A percentile compares a stretch with the other conserved stretches of the same genome.
Evolutionary conservation across 2,888 invertebrate genomes (phyloP).

Genomic region (Atrina japonica): DNA sequence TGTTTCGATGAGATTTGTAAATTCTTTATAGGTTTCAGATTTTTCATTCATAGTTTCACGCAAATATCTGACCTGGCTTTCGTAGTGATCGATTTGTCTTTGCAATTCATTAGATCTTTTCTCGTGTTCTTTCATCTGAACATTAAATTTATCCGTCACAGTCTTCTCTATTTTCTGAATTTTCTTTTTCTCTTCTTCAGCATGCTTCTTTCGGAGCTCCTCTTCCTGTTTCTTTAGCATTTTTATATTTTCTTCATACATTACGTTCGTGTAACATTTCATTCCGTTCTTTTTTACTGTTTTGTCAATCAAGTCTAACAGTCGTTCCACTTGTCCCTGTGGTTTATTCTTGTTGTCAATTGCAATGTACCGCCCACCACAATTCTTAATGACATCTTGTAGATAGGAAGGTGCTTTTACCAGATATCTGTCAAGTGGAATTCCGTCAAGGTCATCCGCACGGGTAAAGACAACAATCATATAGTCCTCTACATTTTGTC

Average conservation of each 20-base stretch:
- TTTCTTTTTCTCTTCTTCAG: not conserved
- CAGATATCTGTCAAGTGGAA: not conserved
- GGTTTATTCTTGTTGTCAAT: not conserved
- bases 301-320: not conserved
- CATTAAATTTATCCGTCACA: not conserved
- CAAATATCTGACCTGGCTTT: too few relatives aligned
- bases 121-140: too few relatives aligned
- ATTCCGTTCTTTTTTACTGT: not conserved
- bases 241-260: slow-evolving; percentile 1
- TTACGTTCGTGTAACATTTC: not conserved
- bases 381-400: not conserved
- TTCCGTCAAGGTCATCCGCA: not conserved
- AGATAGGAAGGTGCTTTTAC: not conserved
- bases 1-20: too few relatives aligned
- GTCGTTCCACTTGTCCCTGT: not conserved
- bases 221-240: not conserved
- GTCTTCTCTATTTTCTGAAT: not conserved
- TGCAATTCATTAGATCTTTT: too few relatives aligned
- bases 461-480: slow-evolving; percentile 4
- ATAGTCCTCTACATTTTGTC: not conserved
- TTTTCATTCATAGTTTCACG: too few relatives aligned
- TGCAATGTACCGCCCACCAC: not conserved
- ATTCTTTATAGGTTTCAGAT: too few relatives aligned
- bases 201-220: not conserved
- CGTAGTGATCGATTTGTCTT: too few relatives aligned